phyloP scores from a whole-genome alignment of 2,797 vertebrate genomes.

The Myotis daubentonii region DNA sequence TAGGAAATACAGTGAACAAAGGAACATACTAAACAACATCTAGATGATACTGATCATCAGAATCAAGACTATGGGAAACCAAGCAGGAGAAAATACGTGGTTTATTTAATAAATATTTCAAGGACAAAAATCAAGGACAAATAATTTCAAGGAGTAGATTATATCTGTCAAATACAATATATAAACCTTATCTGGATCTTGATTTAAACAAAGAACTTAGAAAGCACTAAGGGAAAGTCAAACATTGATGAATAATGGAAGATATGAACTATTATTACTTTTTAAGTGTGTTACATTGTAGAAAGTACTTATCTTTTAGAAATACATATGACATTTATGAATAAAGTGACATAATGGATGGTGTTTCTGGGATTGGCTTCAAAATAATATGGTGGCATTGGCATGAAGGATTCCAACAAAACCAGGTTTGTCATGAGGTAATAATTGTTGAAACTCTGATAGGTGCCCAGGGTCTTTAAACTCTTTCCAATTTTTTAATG shows the following conservation, averaged over 20 bases:
- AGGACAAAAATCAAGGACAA: not conserved
- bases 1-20: not conserved
- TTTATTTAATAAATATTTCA: slow-evolving; percentile 1
- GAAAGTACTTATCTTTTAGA: not conserved
- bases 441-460: not conserved
- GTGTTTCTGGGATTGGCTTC: not conserved
- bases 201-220: slow-evolving; percentile 18
- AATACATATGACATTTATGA: not conserved
- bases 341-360: slow-evolving; percentile 1
- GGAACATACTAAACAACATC: not conserved
- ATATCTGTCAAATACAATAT: not conserved
- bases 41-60: not conserved
- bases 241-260: not conserved
- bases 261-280: not conserved
- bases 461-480: not conserved
- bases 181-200: not conserved
- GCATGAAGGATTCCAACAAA: not conserved
- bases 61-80: not conserved
- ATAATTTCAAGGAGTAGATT: not conserved
- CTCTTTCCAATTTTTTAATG: not conserved
- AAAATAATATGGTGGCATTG: slow-evolving; percentile 13
- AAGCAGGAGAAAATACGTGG: not conserved
- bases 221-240: not conserved
- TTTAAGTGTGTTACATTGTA: not conserved
- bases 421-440: not conserved